Percentiles rank a stretch among this genome's conserved stretches.
Conservation (phyloP, 2,888 invertebrate species). For the Oasisia sp. region DNA sequence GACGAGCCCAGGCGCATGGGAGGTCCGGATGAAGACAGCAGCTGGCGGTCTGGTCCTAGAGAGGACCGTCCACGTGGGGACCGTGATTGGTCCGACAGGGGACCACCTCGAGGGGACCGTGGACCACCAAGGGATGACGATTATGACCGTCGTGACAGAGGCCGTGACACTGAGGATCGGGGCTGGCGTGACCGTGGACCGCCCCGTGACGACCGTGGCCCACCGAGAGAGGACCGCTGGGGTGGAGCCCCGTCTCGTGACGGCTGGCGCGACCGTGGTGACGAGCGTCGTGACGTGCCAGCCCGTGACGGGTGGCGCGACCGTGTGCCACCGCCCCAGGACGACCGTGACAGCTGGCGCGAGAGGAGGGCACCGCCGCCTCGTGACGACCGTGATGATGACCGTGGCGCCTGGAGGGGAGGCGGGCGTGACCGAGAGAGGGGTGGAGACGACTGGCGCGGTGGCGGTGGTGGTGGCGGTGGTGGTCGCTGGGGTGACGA, state of each 20-base stretch:
- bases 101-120: conserved; percentile 32
- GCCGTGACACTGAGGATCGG: conserved; percentile 17
- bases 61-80: conserved; percentile 20
- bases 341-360: conserved; percentile 25
- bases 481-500: conserved; percentile 18
- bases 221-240: conserved; percentile 32
- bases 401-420: conserved; percentile 23
- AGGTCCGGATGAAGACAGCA: conserved; percentile 26
- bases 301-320: not conserved
- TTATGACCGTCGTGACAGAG: conserved; percentile 20
- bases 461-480: conserved; percentile 3
- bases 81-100: conserved; percentile 27
- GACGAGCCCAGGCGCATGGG: conserved; percentile 17
- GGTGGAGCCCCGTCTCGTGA: conserved; percentile 18
- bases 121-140: conserved; percentile 34
- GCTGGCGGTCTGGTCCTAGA: conserved; percentile 31
- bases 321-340: conserved; percentile 14
- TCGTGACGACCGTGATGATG: conserved; percentile 34
- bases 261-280: conserved; percentile 22
- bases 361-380: conserved; percentile 20
- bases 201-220: conserved; percentile 20
- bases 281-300: not conserved
- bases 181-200: conserved; percentile 25
- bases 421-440: not conserved
- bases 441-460: not conserved